Percentiles rank a stretch among this genome's conserved stretches.
These are phyloP conservation scores for Megalopta genalis DNA, from an alignment of 1,140 invertebrate species.

Conservation along the genomic window DNA sequence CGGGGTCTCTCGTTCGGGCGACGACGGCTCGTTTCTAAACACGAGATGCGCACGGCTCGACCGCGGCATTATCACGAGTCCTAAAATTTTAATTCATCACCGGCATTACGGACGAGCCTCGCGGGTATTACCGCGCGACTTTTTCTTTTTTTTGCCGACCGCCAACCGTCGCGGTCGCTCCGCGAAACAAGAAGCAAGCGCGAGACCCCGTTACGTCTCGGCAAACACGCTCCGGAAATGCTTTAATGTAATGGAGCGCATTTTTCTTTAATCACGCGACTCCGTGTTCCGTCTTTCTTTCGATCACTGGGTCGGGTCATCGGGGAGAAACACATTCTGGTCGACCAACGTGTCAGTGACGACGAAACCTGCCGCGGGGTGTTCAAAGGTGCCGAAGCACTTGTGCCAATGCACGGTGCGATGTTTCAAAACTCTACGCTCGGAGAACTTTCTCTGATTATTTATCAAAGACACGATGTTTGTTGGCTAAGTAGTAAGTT, in stretches of 20 bases:
- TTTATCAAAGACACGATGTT: too few species aligned
- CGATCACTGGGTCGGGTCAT: not conserved
- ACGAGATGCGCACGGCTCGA: not conserved
- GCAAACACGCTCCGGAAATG: conserved; percentile 6
- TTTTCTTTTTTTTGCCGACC: not conserved
- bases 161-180: not conserved
- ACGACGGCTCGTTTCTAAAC: not conserved
- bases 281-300: not conserved
- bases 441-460: too few species aligned
- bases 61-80: not conserved
- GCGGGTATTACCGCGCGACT: not conserved
- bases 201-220: not conserved
- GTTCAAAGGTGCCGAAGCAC: too few species aligned
- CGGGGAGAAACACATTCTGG: too few species aligned
- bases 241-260: not conserved
- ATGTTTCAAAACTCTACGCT: too few species aligned
- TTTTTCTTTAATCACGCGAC: conserved; percentile 2
- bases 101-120: not conserved
- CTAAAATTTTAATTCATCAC: conserved; percentile 28
- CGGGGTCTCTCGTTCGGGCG: not conserved
- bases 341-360: too few species aligned
- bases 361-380: too few species aligned
- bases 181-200: conserved; percentile 2
- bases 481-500: too few species aligned
- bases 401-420: too few species aligned